These are phyloP conservation scores for Notolepis coatsorum DNA, from an alignment of 2,797 vertebrate genomes.

Conservation along the genomic window DNA sequence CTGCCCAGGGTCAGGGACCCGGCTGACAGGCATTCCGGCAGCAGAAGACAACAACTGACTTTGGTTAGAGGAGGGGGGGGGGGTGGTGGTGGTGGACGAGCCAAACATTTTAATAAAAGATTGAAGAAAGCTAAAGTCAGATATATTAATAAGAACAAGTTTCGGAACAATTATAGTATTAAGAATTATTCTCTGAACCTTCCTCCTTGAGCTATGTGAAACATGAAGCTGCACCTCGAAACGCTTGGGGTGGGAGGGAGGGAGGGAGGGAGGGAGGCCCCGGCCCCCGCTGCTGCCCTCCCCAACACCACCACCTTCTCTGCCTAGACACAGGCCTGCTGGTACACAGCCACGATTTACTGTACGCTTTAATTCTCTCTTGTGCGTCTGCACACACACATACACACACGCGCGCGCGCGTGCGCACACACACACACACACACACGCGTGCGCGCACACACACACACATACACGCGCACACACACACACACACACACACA, in stretches of 20 bases:
- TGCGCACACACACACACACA: conserved; percentile 43
- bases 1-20: conserved; percentile 84
- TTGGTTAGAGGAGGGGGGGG: conserved; percentile 67
- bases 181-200: conserved; percentile 71
- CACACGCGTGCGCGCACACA: background rate
- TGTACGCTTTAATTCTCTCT: conserved; percentile 1
- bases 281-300: background rate
- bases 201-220: conserved; percentile 61
- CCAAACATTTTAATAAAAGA: conserved; percentile 27
- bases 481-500: background rate
- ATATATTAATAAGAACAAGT: conserved; percentile 81
- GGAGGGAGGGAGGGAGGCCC: conserved; percentile 8
- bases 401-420: conserved; percentile 10
- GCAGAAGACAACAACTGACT: conserved; percentile 84
- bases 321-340: conserved; percentile 45
- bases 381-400: conserved; percentile 17
- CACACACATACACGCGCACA: background rate
- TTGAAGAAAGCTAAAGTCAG: conserved; percentile 63
- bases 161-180: conserved; percentile 83
- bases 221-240: conserved; percentile 57
- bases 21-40: conserved; percentile 83
- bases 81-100: background rate
- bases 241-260: conserved; percentile 55
- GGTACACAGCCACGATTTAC: conserved; percentile 31
- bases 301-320: background rate